Evolutionary conservation across 2,888 invertebrate species (phyloP), one percentile per base, ranked within the genome.

Genomic region (Subacronicta megacephala): DNA sequence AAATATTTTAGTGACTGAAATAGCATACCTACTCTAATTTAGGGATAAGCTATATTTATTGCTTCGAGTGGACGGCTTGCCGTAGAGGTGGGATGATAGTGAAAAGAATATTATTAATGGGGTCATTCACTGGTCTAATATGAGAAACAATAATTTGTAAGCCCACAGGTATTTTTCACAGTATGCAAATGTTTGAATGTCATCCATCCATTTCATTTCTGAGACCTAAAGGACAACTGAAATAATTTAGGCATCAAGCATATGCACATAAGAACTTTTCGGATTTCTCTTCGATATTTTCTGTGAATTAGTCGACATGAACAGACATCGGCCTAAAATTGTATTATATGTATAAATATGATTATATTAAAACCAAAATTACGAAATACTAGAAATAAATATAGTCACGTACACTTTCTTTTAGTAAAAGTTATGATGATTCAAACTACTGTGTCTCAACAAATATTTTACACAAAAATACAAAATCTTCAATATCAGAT

Each of bases 111-210:
- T 58, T 62, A 72, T 67, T 55, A 42, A 64, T 72, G 65, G 58
- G 75, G 49, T 73, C 72, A 52, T 73, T 73, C 69, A 72, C 72
- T 59, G 56, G 20, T 58, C 42, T 68, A 64, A 62, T 46, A 45
- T 42, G 62, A 69, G 33, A 49, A 18, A 33, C 9, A 18, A n/a
- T 50, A 18, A 70, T 52, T 44, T 47, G 53, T 54, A 37, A 40
- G 16, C 1, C 23, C 6, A 38, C 55, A 4, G 3, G 42, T 42
- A 52, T 7, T 40, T 29, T 45, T 23, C n/a, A 17, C 3, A 18
- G 31, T 47, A 38, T 38, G 3, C 23, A 43, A 47, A 16, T 31
- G 35, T 46, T 46, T 35, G 35, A 29, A 7, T 35, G 16, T 45
- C 12, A 13, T 18, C 10, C 5, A 17, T 18, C 23, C 16, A 2